Conservation (phyloP, 2,113 vertebrate genomes). For the Chlorodrepanis virens region DNA sequence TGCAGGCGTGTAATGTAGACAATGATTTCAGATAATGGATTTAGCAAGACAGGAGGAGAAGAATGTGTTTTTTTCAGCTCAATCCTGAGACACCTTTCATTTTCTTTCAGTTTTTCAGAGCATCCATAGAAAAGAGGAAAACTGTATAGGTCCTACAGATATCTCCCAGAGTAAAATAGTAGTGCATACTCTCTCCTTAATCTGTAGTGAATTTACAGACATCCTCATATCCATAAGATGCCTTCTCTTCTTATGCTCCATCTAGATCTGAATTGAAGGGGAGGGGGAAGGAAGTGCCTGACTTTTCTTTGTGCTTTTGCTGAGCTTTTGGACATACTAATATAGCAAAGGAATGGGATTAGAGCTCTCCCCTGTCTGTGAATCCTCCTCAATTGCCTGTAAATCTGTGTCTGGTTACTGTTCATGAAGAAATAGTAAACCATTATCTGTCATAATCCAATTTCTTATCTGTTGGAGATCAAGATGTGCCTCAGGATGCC, state of each 20-base stretch:
- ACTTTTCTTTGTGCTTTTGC: neutral
- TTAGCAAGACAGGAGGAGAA: neutral
- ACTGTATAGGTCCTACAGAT: neutral
- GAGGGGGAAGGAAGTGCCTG: neutral
- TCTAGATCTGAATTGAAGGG: neutral
- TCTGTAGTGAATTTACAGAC: neutral
- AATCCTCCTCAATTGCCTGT: neutral
- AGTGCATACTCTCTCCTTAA: neutral
- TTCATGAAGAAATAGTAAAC: neutral
- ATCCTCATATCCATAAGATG: neutral
- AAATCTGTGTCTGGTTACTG: slow-evolving; percentile 1
- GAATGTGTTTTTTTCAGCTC: neutral
- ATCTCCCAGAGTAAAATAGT: neutral
- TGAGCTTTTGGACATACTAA: neutral
- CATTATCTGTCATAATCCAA: neutral
- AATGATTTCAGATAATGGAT: neutral
- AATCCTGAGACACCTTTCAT: neutral
- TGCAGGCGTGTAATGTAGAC: neutral
- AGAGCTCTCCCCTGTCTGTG: neutral
- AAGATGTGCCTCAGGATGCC: neutral
- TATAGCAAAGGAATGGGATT: neutral
- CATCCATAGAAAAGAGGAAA: neutral
- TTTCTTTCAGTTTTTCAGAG: neutral
- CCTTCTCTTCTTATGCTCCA: neutral
- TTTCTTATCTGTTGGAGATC: slow-evolving; percentile 15